phyloP scores from a whole-genome alignment of 1,140 invertebrate genomes.

The Pogonognathellus flavescens region DNA sequence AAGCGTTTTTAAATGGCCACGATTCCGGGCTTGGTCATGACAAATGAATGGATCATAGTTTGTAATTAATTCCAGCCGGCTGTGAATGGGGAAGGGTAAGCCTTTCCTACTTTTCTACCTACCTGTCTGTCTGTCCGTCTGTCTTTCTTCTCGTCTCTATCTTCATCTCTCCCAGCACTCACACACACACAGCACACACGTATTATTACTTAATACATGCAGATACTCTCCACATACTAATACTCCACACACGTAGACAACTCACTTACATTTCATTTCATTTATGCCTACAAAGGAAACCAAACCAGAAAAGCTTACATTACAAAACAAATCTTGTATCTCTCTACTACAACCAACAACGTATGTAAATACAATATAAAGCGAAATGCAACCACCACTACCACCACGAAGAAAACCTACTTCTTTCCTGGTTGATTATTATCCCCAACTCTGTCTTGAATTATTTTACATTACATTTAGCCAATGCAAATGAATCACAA shows the following conservation, averaged over 20 bases:
- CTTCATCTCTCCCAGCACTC: conserved; percentile 25
- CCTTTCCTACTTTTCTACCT: conserved; percentile 49
- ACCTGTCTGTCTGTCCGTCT: conserved; percentile 49
- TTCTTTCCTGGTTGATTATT: no score
- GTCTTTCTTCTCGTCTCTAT: conserved; percentile 41
- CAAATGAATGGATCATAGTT: conserved; percentile 66
- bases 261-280: no score
- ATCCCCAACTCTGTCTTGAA: no score
- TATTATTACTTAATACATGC: not conserved
- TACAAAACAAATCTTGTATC: no score
- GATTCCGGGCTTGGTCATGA: conserved; percentile 63
- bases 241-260: conserved; percentile 4
- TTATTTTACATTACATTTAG: no score
- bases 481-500: no score
- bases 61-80: conserved; percentile 67
- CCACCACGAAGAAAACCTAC: no score
- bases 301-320: no score
- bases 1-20: conserved; percentile 62
- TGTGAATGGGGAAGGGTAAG: conserved; percentile 58
- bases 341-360: no score
- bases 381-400: no score
- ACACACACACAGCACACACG: not conserved
- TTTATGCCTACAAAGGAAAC: no score
- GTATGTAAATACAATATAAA: no score
- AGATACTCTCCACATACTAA: not conserved